Base-by-base conservation (phyloP, 2,888 invertebrate genomes). In the Buathra laborator region DNA sequence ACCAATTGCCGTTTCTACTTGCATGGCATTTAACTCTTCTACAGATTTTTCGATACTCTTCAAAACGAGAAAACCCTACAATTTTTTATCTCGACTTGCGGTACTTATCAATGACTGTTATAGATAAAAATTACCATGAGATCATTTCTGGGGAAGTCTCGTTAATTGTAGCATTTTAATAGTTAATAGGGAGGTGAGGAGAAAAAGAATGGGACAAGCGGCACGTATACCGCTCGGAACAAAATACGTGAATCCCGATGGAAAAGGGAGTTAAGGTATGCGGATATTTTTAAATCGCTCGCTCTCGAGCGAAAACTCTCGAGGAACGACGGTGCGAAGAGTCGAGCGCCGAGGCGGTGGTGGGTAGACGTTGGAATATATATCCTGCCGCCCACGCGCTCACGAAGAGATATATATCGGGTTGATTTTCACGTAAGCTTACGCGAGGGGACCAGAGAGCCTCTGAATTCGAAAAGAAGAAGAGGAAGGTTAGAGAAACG, bases 281-380 rank as follows among this genome's bases (percentile, higher is more conserved):
- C 59, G 77, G 88, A 87, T 89, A 90, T 89, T 89, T 90, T 88
- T 89, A 89, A 88, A 89, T 88, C 75, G 71, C 85, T 84, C 53
- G 77, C 19, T 56, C 43, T 43, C 43, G 43, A 48, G 72, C 9
- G 29, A 62, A 43, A 37, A 51, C 43, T 29, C 46, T 29, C n/a
- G 12, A 37, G 24, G 62, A 62, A 70, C 59, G 71, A 75, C 48
- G 72, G 59, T 12, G 53, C 32, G 56, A 43, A 71, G 56, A 75
- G 43, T 53, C 10, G 66, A 56, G 56, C 56, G 56, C 10, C 10
- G 48, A 14, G 51, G n/a, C 37, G 72, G 48, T 56, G 43, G 59
- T 51, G 53, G 32, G 24, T 56, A 53, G 29, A 51, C 24, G 75
- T 53, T 75, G 59, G 53, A 70, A 76, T 48, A 80, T 77, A 72